Evolutionary conservation across 2,888 invertebrate species (phyloP).

Genomic region (Escarpia spicata): DNA sequence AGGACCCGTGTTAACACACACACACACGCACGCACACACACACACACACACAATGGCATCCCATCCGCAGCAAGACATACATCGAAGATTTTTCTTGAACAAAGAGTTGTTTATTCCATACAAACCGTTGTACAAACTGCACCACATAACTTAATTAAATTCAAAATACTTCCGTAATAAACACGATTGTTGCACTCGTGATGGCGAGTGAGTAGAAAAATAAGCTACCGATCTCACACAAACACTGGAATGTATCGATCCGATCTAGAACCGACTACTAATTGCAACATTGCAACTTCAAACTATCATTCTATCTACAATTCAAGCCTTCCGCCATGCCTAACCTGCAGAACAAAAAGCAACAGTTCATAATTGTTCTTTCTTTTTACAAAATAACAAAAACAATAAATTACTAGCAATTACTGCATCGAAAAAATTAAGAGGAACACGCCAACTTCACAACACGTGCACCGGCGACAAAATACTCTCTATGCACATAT

Average conservation of each 20-base stretch:
- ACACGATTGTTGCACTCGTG: not conserved
- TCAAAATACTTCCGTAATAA: not conserved
- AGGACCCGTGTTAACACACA: not conserved
- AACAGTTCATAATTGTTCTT: not conserved
- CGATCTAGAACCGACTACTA: not conserved
- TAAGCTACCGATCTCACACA: not conserved
- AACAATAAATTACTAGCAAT: conserved; percentile 14
- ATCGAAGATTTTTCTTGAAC: not conserved
- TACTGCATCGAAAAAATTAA: not conserved
- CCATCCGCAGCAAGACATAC: not conserved
- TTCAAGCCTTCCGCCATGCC: not conserved
- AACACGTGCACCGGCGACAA: not conserved
- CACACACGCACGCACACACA: not conserved
- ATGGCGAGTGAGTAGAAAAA: conserved; percentile 9
- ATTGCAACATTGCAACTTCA: not conserved
- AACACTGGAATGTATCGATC: not conserved
- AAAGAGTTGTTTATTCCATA: conserved; percentile 13
- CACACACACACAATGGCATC: not conserved
- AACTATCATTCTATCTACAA: conserved; percentile 16
- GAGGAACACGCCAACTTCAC: not conserved
- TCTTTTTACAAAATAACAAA: not conserved
- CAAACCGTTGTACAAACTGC: not conserved
- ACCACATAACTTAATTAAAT: not conserved
- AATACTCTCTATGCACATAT: not conserved
- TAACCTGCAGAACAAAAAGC: not conserved